Percentiles rank a stretch among this genome's conserved stretches.
These are phyloP conservation scores for Anableps anableps DNA, from an alignment of 2,797 vertebrate genomes.

Conservation along the genomic window DNA sequence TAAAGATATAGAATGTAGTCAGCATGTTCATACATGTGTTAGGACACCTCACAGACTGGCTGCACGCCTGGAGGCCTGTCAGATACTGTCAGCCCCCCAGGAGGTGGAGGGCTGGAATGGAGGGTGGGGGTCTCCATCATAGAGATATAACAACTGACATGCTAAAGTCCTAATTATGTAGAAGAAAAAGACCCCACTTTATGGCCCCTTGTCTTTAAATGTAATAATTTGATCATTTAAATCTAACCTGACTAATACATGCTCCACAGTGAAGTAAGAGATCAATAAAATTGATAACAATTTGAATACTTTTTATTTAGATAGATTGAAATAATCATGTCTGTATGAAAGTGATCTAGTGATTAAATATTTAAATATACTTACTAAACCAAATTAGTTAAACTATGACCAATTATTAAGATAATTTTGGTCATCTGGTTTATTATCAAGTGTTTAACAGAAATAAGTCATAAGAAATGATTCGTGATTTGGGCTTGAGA, in stretches of 20 bases:
- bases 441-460: neutral
- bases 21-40: constrained; percentile 1
- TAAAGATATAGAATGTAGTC: neutral
- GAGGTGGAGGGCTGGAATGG: constrained; percentile 61
- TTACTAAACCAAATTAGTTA: neutral
- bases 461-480: neutral
- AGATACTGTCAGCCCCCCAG: constrained; percentile 60
- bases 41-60: constrained; percentile 20
- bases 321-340: neutral
- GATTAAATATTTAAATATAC: neutral
- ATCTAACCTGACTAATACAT: constrained; percentile 11
- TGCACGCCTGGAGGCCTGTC: constrained; percentile 38
- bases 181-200: constrained; percentile 68
- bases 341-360: neutral
- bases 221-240: constrained; percentile 11
- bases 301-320: neutral
- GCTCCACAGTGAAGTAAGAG: neutral
- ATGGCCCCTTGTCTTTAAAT: constrained; percentile 56
- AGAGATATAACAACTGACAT: constrained; percentile 80
- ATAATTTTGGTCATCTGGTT: neutral
- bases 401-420: neutral
- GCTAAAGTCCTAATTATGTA: constrained; percentile 69
- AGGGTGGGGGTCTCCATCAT: constrained; percentile 74
- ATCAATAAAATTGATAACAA: neutral
- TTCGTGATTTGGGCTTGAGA: neutral